Percentiles rank a stretch among this genome's conserved stretches.
phyloP scores from a whole-genome alignment of 2,797 vertebrate species.

The Salmo trutta region DNA sequence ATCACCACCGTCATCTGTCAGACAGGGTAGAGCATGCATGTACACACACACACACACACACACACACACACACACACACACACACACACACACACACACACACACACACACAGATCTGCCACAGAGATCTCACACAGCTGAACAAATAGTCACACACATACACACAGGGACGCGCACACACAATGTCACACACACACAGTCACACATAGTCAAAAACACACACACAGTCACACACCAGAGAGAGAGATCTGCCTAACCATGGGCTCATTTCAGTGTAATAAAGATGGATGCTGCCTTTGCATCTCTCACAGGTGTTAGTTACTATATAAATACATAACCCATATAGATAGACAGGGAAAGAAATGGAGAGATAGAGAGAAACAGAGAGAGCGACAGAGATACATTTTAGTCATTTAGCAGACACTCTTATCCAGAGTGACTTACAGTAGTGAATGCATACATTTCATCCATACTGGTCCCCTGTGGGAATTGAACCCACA shows the following conservation, averaged over 20 bases:
- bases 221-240: constrained; percentile 1
- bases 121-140: too few relatives aligned
- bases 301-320: constrained; percentile 71
- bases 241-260: constrained; percentile 39
- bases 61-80: background rate
- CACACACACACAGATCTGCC: background rate
- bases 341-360: constrained; percentile 65
- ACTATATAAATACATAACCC: constrained; percentile 69
- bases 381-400: too few relatives aligned
- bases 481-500: too few relatives aligned
- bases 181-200: background rate
- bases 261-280: constrained; percentile 77
- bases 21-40: background rate
- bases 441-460: too few relatives aligned
- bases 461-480: too few relatives aligned
- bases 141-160: background rate
- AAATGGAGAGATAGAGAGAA: constrained; percentile 51
- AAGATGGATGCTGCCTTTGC: constrained; percentile 73
- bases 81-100: constrained; percentile 8
- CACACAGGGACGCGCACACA: background rate
- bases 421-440: too few relatives aligned
- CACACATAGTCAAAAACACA: background rate
- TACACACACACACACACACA: constrained; percentile 45
- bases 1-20: constrained; percentile 78
- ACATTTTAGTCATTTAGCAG: too few relatives aligned